A percentile compares a stretch with the other conserved stretches of the same genome.
These are phyloP conservation scores for Nothobranchius kuhntae DNA, from an alignment of 2,113 vertebrate genomes.

Conservation along the genomic window DNA sequence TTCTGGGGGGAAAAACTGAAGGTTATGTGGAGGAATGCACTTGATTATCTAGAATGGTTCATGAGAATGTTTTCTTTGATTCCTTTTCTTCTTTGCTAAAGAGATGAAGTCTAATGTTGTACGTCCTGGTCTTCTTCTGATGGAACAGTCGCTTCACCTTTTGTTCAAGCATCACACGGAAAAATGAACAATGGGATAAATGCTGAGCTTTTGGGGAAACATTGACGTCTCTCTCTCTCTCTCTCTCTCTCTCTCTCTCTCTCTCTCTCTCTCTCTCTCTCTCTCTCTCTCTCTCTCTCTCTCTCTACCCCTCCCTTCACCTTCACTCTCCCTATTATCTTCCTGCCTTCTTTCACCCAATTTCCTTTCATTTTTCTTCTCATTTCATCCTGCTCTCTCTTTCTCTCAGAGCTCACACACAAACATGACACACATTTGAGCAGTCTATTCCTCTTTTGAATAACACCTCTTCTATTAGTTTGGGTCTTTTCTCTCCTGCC, in stretches of 20 bases:
- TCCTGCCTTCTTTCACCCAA: slow-evolving; percentile 19
- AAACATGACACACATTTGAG: slow-evolving; percentile 60
- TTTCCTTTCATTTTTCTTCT: slow-evolving; percentile 33
- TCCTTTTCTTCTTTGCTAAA: background rate
- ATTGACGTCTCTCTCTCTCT: slow-evolving; percentile 31
- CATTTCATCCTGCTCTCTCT: slow-evolving; percentile 24
- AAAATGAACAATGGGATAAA: slow-evolving; percentile 42
- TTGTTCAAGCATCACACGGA: slow-evolving; percentile 56
- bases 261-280: slow-evolving; percentile 27
- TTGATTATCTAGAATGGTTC: no score
- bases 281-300: slow-evolving; percentile 15
- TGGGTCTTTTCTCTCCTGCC: slow-evolving; percentile 58
- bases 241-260: slow-evolving; percentile 13
- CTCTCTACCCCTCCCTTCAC: slow-evolving; percentile 19
- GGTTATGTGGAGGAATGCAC: no score
- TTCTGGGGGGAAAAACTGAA: no score
- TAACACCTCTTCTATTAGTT: slow-evolving; percentile 67
- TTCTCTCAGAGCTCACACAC: slow-evolving; percentile 15
- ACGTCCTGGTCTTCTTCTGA: slow-evolving; percentile 54
- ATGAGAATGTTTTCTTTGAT: no score
- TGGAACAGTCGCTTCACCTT: slow-evolving; percentile 65
- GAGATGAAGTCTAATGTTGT: slow-evolving; percentile 38
- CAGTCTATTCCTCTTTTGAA: slow-evolving; percentile 73
- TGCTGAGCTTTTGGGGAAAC: slow-evolving; percentile 49
- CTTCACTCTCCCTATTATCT: slow-evolving; percentile 34